Percentiles rank a stretch among this genome's conserved stretches.
These are phyloP conservation scores for Datnioides undecimradiatus DNA, from an alignment of 2,113 vertebrate genomes.

Conservation along the genomic window DNA sequence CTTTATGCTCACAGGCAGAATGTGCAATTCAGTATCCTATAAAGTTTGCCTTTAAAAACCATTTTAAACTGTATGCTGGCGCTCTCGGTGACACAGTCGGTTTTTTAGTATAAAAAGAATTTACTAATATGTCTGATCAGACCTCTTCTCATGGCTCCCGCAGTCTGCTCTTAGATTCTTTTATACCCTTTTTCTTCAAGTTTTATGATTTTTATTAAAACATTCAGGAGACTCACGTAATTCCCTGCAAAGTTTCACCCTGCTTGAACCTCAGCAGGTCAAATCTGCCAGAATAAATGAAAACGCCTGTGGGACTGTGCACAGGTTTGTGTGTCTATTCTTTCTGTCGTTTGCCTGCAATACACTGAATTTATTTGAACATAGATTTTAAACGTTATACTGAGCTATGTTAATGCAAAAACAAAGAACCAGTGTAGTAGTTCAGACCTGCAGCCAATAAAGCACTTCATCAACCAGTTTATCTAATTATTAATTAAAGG, in stretches of 20 bases:
- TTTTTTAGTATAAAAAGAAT: not conserved
- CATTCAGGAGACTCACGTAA: not conserved
- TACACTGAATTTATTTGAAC: too few relatives aligned
- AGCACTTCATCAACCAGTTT: not conserved
- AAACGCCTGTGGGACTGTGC: not conserved
- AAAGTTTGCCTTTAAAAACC: not conserved
- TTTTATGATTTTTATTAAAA: not conserved
- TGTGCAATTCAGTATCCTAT: not conserved
- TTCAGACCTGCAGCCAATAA: not conserved
- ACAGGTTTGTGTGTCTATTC: not conserved
- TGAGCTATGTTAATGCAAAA: too few relatives aligned
- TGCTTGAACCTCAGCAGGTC: not conserved
- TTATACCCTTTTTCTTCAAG: not conserved
- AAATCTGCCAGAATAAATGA: not conserved
- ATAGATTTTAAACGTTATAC: too few relatives aligned
- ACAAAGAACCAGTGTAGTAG: not conserved
- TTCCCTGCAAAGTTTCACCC: not conserved
- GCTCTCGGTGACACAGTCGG: not conserved
- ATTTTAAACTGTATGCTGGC: not conserved
- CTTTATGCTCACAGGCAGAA: slow-evolving; percentile 10
- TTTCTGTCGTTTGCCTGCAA: not conserved
- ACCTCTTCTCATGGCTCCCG: not conserved
- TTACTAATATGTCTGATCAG: not conserved
- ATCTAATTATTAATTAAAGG: not conserved
- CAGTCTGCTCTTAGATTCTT: not conserved